Evolutionary conservation across 1,140 invertebrate species (phyloP).

Genomic region (Centruroides vittatus): DNA sequence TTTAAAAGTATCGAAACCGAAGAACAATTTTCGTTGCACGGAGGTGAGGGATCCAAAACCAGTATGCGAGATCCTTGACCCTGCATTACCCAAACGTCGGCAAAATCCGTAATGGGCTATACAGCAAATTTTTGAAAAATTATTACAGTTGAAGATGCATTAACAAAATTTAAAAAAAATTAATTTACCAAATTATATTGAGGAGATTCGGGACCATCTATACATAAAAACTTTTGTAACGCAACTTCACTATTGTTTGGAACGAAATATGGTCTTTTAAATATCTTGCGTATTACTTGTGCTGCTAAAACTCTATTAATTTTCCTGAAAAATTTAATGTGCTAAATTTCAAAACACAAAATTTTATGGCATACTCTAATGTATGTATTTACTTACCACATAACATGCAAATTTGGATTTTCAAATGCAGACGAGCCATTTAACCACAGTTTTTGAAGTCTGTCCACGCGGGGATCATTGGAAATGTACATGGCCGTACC

Average conservation of each 20-base stretch:
- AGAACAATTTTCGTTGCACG: constrained; percentile 48
- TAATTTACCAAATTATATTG: constrained; percentile 40
- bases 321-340: constrained; percentile 34
- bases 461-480: no score
- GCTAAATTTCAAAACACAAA: no score
- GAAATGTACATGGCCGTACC: no score
- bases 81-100: constrained; percentile 51
- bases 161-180: neutral
- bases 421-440: no score
- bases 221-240: constrained; percentile 51
- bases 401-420: no score
- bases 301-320: constrained; percentile 51
- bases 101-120: constrained; percentile 56
- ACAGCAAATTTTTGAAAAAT: constrained; percentile 2
- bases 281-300: constrained; percentile 44
- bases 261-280: constrained; percentile 40
- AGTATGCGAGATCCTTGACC: constrained; percentile 46
- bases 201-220: constrained; percentile 45
- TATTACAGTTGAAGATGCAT: no score
- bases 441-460: no score
- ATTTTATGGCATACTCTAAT: no score
- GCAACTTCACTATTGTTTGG: constrained; percentile 43
- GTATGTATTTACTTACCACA: no score
- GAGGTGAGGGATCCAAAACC: constrained; percentile 45
- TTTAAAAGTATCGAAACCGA: constrained; percentile 45